Percentiles rank a stretch among this genome's conserved stretches.
Conservation (phyloP, 2,797 vertebrate species). For the Huso huso region DNA sequence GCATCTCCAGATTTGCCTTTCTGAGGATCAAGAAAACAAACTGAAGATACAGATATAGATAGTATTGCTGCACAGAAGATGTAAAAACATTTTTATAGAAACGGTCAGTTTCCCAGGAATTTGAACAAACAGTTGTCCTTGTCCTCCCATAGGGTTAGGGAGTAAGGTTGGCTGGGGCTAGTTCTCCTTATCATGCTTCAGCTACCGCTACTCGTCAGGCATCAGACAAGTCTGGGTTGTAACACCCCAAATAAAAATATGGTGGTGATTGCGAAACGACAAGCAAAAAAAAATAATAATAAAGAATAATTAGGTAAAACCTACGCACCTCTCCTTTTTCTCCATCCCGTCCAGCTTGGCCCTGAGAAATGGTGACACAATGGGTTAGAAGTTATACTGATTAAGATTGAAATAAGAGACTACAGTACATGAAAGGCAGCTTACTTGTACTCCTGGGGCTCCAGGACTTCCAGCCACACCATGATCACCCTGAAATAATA, state of each 20-base stretch:
- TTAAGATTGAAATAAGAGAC: constrained; percentile 30
- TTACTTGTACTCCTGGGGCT: constrained; percentile 49
- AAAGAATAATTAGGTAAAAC: not conserved
- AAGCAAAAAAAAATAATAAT: too few relatives aligned
- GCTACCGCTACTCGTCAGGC: too few relatives aligned
- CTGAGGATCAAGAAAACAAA: constrained; percentile 31
- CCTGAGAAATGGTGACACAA: constrained; percentile 46
- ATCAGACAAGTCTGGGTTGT: too few relatives aligned
- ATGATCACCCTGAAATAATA: constrained; percentile 52
- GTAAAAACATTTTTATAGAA: not conserved
- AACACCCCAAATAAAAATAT: too few relatives aligned
- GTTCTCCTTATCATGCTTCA: too few relatives aligned
- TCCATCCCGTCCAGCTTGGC: constrained; percentile 60
- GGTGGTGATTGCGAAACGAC: too few relatives aligned
- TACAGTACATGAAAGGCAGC: constrained; percentile 16
- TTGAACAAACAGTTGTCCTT: too few relatives aligned
- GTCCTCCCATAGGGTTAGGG: too few relatives aligned
- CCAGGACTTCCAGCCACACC: constrained; percentile 54
- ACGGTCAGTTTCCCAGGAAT: too few relatives aligned
- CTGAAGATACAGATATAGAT: constrained; percentile 18
- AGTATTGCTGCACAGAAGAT: not conserved
- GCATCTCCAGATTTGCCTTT: constrained; percentile 53
- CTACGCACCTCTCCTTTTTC: constrained; percentile 69
- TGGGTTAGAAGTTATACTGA: constrained; percentile 12
- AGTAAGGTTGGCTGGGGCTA: too few relatives aligned